phyloP scores from a whole-genome alignment of 1,140 invertebrate genomes.

The Agraylea sexmaculata region DNA sequence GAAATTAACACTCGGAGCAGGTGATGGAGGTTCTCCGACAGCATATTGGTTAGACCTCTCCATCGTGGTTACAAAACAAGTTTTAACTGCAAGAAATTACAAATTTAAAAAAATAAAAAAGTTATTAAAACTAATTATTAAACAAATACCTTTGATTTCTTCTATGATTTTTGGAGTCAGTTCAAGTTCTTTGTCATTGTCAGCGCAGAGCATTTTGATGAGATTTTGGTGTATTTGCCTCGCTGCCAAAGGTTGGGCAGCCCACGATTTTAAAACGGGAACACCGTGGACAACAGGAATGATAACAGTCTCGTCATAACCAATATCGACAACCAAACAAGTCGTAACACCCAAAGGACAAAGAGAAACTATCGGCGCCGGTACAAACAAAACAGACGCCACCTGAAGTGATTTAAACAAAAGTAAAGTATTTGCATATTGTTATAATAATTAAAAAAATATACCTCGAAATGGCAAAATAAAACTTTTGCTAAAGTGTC shows the following conservation, averaged over 20 bases:
- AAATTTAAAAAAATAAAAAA: conserved; percentile 5
- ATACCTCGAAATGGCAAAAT: conserved; percentile 86
- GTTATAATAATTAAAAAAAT: conserved; percentile 17
- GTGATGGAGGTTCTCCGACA: conserved; percentile 33
- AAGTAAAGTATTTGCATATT: conserved; percentile 6
- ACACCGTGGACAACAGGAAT: conserved; percentile 80
- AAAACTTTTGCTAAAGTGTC: conserved; percentile 84
- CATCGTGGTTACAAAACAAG: conserved; percentile 73
- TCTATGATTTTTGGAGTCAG: conserved; percentile 47
- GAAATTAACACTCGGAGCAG: conserved; percentile 56
- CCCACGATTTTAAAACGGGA: conserved; percentile 66
- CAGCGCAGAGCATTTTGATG: conserved; percentile 28
- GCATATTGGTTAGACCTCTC: conserved; percentile 52
- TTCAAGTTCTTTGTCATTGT: conserved; percentile 34
- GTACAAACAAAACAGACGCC: conserved; percentile 56
- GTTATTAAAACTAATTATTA: not conserved
- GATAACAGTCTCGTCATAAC: conserved; percentile 69
- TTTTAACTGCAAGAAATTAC: conserved; percentile 38
- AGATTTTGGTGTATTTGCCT: conserved; percentile 50
- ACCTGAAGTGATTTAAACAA: conserved; percentile 23
- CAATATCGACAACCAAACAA: conserved; percentile 75
- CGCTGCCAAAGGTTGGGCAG: conserved; percentile 61
- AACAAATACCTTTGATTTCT: conserved; percentile 48
- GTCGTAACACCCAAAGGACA: conserved; percentile 65
- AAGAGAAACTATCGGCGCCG: conserved; percentile 68